Evolutionary conservation across 2,888 invertebrate genomes (phyloP).

Genomic region (Cryptocephalus primarius): DNA sequence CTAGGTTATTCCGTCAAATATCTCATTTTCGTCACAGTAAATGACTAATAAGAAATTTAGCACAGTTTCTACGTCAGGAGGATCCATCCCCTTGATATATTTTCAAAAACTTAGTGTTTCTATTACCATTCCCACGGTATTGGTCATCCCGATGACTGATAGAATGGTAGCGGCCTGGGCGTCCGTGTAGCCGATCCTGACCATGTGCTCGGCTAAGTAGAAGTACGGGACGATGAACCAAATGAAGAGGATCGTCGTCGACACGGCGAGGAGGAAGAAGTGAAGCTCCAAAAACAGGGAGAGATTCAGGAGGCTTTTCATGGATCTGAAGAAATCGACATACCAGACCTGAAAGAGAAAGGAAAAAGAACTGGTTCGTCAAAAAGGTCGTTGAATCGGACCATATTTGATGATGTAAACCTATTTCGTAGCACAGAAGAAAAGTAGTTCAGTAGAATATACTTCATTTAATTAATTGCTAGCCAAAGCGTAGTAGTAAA

Average conservation of each 20-base stretch:
- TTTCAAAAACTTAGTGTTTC: not conserved
- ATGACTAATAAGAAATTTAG: too few species aligned
- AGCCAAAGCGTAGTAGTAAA: too few species aligned
- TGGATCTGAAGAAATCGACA: conserved; percentile 50
- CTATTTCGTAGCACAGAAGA: too few species aligned
- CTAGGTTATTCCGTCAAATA: too few species aligned
- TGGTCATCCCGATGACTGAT: conserved; percentile 78
- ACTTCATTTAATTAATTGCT: too few species aligned
- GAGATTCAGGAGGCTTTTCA: conserved; percentile 67
- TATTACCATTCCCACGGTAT: conserved; percentile 82
- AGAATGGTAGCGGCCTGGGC: conserved; percentile 67
- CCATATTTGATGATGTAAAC: not conserved
- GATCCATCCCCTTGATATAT: not conserved
- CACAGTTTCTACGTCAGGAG: too few species aligned
- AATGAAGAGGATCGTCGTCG: conserved; percentile 79
- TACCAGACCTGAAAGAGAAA: conserved; percentile 57
- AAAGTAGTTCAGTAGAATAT: too few species aligned
- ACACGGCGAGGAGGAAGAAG: conserved; percentile 70
- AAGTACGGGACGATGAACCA: conserved; percentile 95
- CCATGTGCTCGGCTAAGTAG: conserved; percentile 79
- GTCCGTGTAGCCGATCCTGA: conserved; percentile 53
- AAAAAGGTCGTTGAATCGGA: not conserved
- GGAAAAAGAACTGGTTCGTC: not conserved
- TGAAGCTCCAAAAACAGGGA: conserved; percentile 67
- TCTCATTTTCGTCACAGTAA: too few species aligned